These are phyloP conservation scores for Gadus chalcogrammus DNA, from an alignment of 2,113 vertebrate genomes.

Conservation along the genomic window DNA sequence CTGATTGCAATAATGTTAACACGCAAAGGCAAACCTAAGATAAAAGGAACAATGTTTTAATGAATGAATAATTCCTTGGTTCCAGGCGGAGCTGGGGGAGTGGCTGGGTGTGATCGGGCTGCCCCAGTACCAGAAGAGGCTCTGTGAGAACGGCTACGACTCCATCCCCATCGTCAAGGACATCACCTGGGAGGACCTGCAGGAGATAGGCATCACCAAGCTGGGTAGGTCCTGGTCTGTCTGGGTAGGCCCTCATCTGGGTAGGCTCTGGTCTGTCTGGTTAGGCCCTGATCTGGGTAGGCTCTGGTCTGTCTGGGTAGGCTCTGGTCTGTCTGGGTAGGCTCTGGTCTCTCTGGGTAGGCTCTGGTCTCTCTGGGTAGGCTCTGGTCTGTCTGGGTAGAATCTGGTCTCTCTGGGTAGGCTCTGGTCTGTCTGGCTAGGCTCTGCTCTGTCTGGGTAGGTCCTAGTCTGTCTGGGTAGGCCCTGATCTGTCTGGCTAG, in stretches of 20 bases:
- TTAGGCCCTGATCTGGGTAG: not conserved
- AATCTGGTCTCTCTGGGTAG: too few relatives aligned
- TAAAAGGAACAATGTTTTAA: too few relatives aligned
- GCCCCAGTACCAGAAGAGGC: slow-evolving; percentile 90
- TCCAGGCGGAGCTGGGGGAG: slow-evolving; percentile 83
- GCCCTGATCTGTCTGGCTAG: not conserved
- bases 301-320: not conserved
- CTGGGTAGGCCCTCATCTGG: not conserved
- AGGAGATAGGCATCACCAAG: slow-evolving; percentile 93
- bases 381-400: too few relatives aligned
- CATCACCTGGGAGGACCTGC: slow-evolving; percentile 93
- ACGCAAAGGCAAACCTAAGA: too few relatives aligned
- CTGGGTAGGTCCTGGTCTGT: slow-evolving; percentile 76
- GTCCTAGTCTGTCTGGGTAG: not conserved
- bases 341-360: too few relatives aligned
- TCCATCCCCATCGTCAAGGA: slow-evolving; percentile 89
- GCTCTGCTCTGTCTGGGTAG: too few relatives aligned
- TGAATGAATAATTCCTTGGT: too few relatives aligned
- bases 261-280: rapidly evolving
- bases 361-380: too few relatives aligned
- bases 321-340: too few relatives aligned
- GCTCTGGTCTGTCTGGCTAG: too few relatives aligned
- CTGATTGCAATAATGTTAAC: too few relatives aligned
- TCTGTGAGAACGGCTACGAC: slow-evolving; percentile 92
- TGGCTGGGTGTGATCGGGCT: slow-evolving; percentile 92